Evolutionary conservation across 2,113 vertebrate genomes (phyloP).

Genomic region (Azemiops feae): DNA sequence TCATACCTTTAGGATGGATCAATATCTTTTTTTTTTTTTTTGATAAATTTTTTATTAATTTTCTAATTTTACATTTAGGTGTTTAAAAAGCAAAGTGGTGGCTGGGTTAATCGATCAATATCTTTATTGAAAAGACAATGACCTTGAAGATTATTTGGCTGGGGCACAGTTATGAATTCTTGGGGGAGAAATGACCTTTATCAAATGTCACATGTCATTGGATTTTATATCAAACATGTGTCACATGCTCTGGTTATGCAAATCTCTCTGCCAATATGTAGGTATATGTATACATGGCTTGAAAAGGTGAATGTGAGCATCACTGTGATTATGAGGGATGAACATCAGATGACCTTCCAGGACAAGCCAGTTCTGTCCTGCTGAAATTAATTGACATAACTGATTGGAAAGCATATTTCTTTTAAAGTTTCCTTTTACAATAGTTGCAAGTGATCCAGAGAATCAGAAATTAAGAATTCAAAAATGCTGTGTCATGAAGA

Average conservation of each 20-base stretch:
- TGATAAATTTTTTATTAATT: too few relatives aligned
- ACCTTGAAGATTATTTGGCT: conserved; percentile 61
- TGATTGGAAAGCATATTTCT: conserved; percentile 9
- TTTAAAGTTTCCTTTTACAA: conserved; percentile 1
- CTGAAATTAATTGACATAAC: neutral
- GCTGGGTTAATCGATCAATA: too few relatives aligned
- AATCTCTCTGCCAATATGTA: conserved; percentile 94
- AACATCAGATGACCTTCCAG: conserved; percentile 54
- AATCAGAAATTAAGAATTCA: neutral
- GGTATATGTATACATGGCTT: conserved; percentile 71
- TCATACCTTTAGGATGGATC: conserved; percentile 7
- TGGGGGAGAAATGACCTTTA: conserved; percentile 97
- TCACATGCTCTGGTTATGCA: conserved; percentile 99
- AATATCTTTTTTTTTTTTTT: too few relatives aligned
- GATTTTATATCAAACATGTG: conserved; percentile 99
- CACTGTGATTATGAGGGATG: conserved; percentile 37
- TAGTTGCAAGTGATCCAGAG: neutral
- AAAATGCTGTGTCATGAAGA: neutral
- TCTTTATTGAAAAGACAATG: conserved; percentile 37
- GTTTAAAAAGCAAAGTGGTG: too few relatives aligned
- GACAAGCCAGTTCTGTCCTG: neutral
- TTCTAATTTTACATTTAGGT: too few relatives aligned
- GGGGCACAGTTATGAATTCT: conserved; percentile 81
- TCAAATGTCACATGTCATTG: conserved; percentile 99
- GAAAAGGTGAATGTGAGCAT: conserved; percentile 48